Conservation (phyloP, 2,113 vertebrate genomes). For the Pavo muticus region DNA sequence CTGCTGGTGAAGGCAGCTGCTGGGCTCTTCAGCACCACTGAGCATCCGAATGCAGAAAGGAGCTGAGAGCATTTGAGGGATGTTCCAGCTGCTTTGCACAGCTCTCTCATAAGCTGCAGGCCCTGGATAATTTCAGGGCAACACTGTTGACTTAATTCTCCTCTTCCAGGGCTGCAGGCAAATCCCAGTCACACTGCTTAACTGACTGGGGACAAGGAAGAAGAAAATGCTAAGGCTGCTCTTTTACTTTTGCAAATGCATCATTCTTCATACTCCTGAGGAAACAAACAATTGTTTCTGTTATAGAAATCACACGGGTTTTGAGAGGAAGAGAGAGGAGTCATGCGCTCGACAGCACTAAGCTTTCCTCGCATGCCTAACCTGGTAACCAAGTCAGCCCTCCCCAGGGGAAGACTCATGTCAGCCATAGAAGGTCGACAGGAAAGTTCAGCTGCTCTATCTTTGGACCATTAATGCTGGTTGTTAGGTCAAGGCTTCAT, state of each 20-base stretch:
- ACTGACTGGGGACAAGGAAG: not conserved
- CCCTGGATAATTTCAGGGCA: not conserved
- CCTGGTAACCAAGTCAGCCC: conserved; percentile 34
- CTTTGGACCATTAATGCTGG: conserved; percentile 71
- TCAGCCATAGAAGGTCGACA: conserved; percentile 27
- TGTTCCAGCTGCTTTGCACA: not conserved
- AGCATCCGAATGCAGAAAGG: accelerated
- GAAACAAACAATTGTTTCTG: not conserved
- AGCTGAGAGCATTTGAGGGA: not conserved
- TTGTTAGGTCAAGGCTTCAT: conserved; percentile 72
- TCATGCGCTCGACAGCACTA: conserved; percentile 8
- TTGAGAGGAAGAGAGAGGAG: not conserved
- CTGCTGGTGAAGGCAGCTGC: accelerated
- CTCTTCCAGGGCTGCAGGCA: not conserved
- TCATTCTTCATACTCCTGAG: not conserved
- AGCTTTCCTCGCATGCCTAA: conserved; percentile 56
- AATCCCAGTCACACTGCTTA: not conserved
- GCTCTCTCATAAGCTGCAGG: not conserved
- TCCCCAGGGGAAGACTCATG: conserved; percentile 59
- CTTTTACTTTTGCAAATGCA: not conserved
- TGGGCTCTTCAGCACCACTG: not conserved
- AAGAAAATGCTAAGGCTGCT: accelerated
- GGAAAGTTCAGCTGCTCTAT: conserved; percentile 70
- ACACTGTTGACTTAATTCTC: not conserved
- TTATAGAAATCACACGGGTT: not conserved